Base-by-base conservation (phyloP, 2,113 vertebrate genomes). In the Nothocercus nigrocapillus region DNA sequence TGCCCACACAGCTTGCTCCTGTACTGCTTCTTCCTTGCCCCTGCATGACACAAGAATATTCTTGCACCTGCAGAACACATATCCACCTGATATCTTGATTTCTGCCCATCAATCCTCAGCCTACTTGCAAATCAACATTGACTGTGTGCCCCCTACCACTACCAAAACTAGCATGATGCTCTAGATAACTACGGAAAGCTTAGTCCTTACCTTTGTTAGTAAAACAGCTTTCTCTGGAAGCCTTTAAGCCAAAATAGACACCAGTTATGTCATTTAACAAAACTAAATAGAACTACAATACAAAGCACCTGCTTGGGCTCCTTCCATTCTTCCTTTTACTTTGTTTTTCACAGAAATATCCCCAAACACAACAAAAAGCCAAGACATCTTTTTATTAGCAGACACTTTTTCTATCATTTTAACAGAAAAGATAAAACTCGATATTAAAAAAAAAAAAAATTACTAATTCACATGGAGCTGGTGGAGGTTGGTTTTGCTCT, bases 91-190 rank as follows among this genome's bases (percentile, higher is more conserved):
- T 18, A 5, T 5, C 73, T 38, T 1, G 7, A 32, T 47, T 83
- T 38, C 58, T 68, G 6, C 40, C 45, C 81, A 5, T 13, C n/a
- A 11, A 30, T 17, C 81, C 28, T 53, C 32, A 11, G 36, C 32
- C 13, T 1, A 2, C 34, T 56, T 51, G 40, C 63, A 85, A 34
- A 34, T 17, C n/a, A 44, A 21, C 4, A 14, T 11, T 36, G 28
- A 40, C 20, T 11, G 34, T 5, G 3, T 34, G 61, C 22, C 17
- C 30, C 8, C 36, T 24, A 6, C 45, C 44, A 82, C 53, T 59
- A 36, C 34, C 59, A 25, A 49, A 69, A 63, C 0, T 3, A 53
- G 32, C 6, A 4, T 1, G 7, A 45, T 47, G n/a, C 58, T 42
- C 16, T 44, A 82, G n/a, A 20, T 40, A 36, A 28, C 38, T 9